Evolutionary conservation across 2,113 vertebrate species (phyloP), one percentile per base, ranked within the genome.

Genomic region (Channa argus): DNA sequence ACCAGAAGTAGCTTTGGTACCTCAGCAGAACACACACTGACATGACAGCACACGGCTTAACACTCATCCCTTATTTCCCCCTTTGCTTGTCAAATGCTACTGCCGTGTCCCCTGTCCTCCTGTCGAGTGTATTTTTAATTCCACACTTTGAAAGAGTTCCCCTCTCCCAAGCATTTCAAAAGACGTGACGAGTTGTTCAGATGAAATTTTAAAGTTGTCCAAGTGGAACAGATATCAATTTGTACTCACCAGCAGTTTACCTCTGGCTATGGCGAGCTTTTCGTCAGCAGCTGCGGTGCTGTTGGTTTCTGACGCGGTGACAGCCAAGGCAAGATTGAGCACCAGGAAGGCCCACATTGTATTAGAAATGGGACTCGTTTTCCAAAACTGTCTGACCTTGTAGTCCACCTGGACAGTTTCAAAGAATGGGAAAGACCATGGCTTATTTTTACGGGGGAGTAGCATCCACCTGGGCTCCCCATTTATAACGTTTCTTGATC

Each of bases 181-280:
- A 7, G 14, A 24, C 54, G 4, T 51, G 14, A 50, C 5, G 53
- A 37, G 5, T 15, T 2, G 39, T 51, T 6, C 0, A 46, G 0
- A 13, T 47, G n/a, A 37, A 13, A 41, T 36, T 41, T 41, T 8
- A 11, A 61, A 60, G n/a, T 11, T 8, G 2, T 6, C 44, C 8
- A 12, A 4, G 12, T 2, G 10, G 5, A 5, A 24, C 10, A 6
- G 6, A 41, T 34, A 58, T 52, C 53, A 6, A 2, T 51, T 8
- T 33, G 0, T 55, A 92, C 93, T 94, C 76, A 95, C 94, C 89
- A 94, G 6, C 50, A 95, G 76, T 89, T 92, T 95, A 6, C 82
- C 94, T 82, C 85, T 88, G 76, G 93, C 91, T 66, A 95, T 88
- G 0, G 76, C 24, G 3, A 58, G 58, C 39, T 81, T 46, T 10